Evolutionary conservation across 2,888 invertebrate species (phyloP), one percentile per base, ranked within the genome.

Genomic region (Clepsis dumicolana): DNA sequence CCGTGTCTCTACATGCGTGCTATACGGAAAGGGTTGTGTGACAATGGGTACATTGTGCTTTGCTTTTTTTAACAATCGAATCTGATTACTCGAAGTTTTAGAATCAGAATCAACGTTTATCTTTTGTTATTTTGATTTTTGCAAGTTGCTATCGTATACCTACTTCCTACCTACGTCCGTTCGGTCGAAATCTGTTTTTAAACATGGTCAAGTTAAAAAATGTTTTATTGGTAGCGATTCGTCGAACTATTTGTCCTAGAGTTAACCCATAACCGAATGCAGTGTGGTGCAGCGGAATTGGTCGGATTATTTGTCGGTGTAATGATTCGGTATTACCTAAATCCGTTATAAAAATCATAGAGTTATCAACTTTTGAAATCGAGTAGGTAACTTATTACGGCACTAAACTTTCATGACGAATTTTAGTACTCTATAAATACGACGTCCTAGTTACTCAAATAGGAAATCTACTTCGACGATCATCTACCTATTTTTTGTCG

Each of bases 21-120:
- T 54, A 7, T n/a, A 29, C 29, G 50, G 16, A 65, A 65, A 65
- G 65, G 60, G 65, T 60, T 61, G 41, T 3, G 21, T 59, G 21
- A 53, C 59, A 65, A 53, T 48, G 21, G 8, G 21, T 25, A 53
- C 14, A 53, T 16, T 53, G 27, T 29, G 4, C 21, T 52, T 48
- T 27, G 52, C 52, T 27, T 52, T 54, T 25, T 48, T 61, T 14
- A n/a, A 65, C 65, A 65, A 61, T 65, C 38, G 25, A 24, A 10
- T n/a, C 12, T 35, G 59, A 59, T 59, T 4, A 59, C 27, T 29
- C 41, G 41, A 32, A 52, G 44, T 44, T 44, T 41, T 44, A 44
- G 44, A 38, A 7, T 57, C 41, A 25, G 10, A 65, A 50, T 65
- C 29, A 25, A 16, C 53, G 27, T 16, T 44, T 18, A 18, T 18